Base-by-base conservation (phyloP, 1,140 invertebrate species). In the Harpegnathos saltator region DNA sequence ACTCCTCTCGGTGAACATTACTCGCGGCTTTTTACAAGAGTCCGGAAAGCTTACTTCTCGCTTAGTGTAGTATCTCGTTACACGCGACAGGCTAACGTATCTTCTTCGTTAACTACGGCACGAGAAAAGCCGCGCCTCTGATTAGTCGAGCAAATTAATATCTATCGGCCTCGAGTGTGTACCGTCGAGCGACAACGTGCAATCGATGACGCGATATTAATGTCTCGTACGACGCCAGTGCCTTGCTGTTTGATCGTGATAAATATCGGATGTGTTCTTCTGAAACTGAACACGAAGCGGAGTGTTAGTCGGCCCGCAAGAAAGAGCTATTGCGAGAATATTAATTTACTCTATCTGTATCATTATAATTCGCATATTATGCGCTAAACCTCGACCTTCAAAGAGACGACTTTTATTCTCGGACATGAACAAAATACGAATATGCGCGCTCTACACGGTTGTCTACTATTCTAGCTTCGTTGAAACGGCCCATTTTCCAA, bases 1-100 rank as follows among this genome's bases (percentile, higher is more conserved):
- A 48, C 33, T 24, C 54, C 44, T 58, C 65, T 69, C 38, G 66
- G 74, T 44, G 26, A 77, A 77, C 48, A 66, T 50, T 66, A 66
- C 14, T 74, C 58, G 11, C 54, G 15, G 33, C 62, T 68, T 68
- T 77, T 77, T 77, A 54, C 48, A 56, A 77, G 38, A 19, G 29
- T 12, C 15, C 5, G 14, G 29, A 54, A 68, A 77, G 48, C 62
- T 77, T 24, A 33, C 48, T 38, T 17, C 19, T 38, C 12, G 11
- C 19, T 65, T 68, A 66, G 54, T 54, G 66, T 44, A 14, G 15
- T 38, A 68, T 77, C 62, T 68, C 29, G 22, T 68, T 77, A 38
- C 29, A 54, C 26, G 54, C 19, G 19, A 77, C 29, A 66, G 19
- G 24, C 33, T 77, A 77, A 68, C 19, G 38, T 77, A 68, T 77